Percentiles rank a stretch among this genome's conserved stretches.
Evolutionary conservation across 2,797 vertebrate species (phyloP).

Genomic region (Steatocranus sp.): DNA sequence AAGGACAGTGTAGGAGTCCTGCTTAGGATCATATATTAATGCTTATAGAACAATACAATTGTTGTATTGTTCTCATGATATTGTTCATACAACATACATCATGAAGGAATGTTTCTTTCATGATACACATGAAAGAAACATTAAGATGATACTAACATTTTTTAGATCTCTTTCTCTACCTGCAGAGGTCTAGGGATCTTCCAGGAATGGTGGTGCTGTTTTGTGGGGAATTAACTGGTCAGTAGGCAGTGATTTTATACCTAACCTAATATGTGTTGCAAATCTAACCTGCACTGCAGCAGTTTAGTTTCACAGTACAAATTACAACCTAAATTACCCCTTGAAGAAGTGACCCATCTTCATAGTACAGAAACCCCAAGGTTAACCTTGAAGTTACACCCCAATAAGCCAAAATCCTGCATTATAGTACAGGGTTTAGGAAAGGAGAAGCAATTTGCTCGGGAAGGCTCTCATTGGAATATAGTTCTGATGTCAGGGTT

Average conservation of each 20-base stretch:
- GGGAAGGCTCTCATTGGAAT: rapidly evolving
- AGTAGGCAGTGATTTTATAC: background rate
- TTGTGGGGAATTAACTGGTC: background rate
- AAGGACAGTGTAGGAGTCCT: background rate
- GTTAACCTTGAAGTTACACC: background rate
- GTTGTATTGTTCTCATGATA: background rate
- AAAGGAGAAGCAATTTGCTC: background rate
- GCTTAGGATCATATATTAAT: background rate
- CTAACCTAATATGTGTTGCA: background rate
- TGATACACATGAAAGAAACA: background rate
- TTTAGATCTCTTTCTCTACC: background rate
- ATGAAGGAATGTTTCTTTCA: background rate
- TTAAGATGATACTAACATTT: background rate
- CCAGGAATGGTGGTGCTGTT: background rate
- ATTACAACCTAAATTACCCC: background rate
- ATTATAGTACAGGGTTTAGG: background rate
- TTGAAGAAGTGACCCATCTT: background rate
- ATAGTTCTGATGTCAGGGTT: background rate
- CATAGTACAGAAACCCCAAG: background rate
- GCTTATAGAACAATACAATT: background rate
- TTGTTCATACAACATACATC: background rate
- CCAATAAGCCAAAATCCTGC: background rate
- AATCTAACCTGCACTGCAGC: background rate
- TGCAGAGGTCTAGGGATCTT: background rate
- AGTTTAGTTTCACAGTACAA: background rate